Evolutionary conservation across 2,113 vertebrate genomes (phyloP), one percentile per base, ranked within the genome.

Genomic region (Prunella fulvescens): DNA sequence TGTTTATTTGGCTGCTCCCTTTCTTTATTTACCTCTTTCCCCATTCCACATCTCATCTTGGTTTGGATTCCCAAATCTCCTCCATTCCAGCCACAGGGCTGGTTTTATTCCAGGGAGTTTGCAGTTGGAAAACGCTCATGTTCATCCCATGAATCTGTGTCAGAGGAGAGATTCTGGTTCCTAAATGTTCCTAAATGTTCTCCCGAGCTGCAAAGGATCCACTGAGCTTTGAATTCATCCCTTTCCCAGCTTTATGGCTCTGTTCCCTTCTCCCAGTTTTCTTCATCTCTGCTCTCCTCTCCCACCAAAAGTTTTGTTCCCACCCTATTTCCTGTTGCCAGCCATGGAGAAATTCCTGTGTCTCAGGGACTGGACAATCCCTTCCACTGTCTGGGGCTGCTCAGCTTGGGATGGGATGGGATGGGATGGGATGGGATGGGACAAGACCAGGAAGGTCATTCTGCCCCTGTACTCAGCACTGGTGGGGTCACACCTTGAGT

Each of bases 61-160:
- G 12, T 65, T 14, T 14, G 5, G 8, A 7, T 40, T 80, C 35
- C 48, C 86, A 60, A 28, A 67, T 14, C 20, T 85, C 39, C 22
- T 7, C 23, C 0, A 0, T 9, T 22, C 61, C 44, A n/a, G 81
- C 31, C 50, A 28, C 10, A 14, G 11, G 31, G 14, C 8, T 45
- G 12, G 39, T 82, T 79, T 78, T 16, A 25, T 20, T 72, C 31
- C 40, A 12, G n/a, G 44, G 53, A 26, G 10, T 66, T 90, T 51
- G 28, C 18, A 9, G 18, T 3, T 19, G 69, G 48, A 62, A 29
- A 56, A 26, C 50, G 80, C 14, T 35, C 23, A 1, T 1, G 6
- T 20, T 31, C 42, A 72, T 11, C 12, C 22, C 37, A 1, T 1
- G 26, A 37, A 31, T 37, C 37, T 31, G 64, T 57, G 78, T 20